A percentile compares a stretch with the other conserved stretches of the same genome.
These are phyloP conservation scores for Phymatocera aterrima DNA, from an alignment of 2,888 invertebrate genomes.

Conservation along the genomic window DNA sequence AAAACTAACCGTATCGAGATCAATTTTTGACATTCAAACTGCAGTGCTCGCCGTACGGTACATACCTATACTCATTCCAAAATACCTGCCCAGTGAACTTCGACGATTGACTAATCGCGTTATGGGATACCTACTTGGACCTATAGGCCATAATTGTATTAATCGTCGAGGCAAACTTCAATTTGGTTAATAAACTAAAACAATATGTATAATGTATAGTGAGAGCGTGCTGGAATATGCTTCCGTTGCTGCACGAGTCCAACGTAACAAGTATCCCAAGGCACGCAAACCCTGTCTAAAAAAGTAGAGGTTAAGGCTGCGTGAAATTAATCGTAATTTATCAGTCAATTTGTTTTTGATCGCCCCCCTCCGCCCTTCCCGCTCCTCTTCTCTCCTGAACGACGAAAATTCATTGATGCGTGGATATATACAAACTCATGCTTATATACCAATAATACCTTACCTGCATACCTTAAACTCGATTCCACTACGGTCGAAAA, in stretches of 20 bases:
- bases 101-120: not conserved
- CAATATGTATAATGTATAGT: slow-evolving; percentile 12
- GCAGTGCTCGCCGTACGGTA: not conserved
- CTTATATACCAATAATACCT: not conserved
- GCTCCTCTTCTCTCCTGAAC: not conserved
- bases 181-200: slow-evolving; percentile 33
- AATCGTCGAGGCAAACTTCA: slow-evolving; percentile 7
- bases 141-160: slow-evolving; percentile 23
- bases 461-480: not conserved
- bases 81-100: not conserved
- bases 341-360: slow-evolving; percentile 34
- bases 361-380: too few relatives aligned
- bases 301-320: slow-evolving; percentile 9
- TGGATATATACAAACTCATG: not conserved
- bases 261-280: slow-evolving; percentile 37
- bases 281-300: slow-evolving; percentile 31
- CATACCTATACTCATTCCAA: not conserved
- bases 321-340: slow-evolving; percentile 42
- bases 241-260: slow-evolving; percentile 39
- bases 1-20: not conserved
- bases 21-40: not conserved
- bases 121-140: not conserved
- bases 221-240: slow-evolving; percentile 19
- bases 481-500: slow-evolving; percentile 5
- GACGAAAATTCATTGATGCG: slow-evolving; percentile 20